Base-by-base conservation (phyloP, 30 jellyfish, hydroid and myxozoan species). In the Turritopsis dohrnii region DNA sequence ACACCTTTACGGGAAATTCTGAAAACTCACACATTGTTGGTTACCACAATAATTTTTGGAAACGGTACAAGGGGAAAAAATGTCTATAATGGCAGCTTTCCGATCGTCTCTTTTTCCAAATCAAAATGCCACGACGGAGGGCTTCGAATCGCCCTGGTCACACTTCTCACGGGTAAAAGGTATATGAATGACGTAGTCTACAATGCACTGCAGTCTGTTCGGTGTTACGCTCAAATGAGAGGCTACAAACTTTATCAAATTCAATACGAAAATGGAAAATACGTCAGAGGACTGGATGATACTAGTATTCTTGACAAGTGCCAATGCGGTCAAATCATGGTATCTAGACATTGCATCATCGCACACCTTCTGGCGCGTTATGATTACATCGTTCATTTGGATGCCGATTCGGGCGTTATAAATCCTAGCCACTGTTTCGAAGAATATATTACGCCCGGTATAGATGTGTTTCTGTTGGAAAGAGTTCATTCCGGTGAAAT, bases 401-500 rank as follows among this genome's bases (percentile, higher is more conserved):
- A 77, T 25, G 85, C 73, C 24, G 85, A 77, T 30, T 26, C 85
- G 9, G 85, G 85, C 1, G 72, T 77, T 29, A 60, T 77, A 21
- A 77, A 77, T 20, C 85, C 85, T 3, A 25, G 29, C 23, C 85
- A 77, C 29, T 77, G 85, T 60, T 77, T 77, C 53, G 85, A 77
- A 29, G 85, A 77, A 52, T 77, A 77, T 77, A 77, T 77, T 7
- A 77, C 71, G n/a, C 85, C 85, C 21, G 85, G 85, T 26, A 60
- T 77, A 26, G 85, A 77, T 77, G 72, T 77, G 18, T 77, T 77
- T 77, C 85, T 29, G 1, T 29, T 77, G 53, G 85, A 77, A 77
- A 23, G 85, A 77, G 66, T 77, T 77, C 85, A 77, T 24, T 77
- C 85, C 3, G 85, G 85, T 28, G 85, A 77, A 77, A 77, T 77